Percentiles rank a stretch among this genome's conserved stretches.
These are phyloP conservation scores for Heliothis virescens DNA, from an alignment of 1,140 invertebrate genomes.

Conservation along the genomic window DNA sequence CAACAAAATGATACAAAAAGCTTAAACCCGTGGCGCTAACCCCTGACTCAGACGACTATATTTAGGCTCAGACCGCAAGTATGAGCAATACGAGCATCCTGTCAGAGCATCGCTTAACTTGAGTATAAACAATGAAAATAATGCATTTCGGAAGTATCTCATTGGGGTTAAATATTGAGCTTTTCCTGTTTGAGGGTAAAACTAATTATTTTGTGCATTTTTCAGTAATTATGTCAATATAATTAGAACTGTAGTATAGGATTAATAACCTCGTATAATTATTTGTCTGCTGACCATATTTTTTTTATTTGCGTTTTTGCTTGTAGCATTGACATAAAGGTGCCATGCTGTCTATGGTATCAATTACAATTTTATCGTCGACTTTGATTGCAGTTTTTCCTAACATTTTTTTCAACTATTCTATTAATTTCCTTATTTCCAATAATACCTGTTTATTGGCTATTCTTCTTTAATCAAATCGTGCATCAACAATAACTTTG, in stretches of 20 bases:
- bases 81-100: constrained; percentile 29
- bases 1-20: constrained; percentile 28
- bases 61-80: constrained; percentile 22
- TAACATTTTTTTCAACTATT: too few relatives aligned
- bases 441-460: neutral
- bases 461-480: constrained; percentile 10
- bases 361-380: too few relatives aligned
- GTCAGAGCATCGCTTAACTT: neutral
- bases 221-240: neutral
- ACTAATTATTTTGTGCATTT: neutral
- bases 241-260: too few relatives aligned
- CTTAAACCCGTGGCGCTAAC: constrained; percentile 32
- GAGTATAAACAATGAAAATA: neutral
- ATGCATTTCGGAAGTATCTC: constrained; percentile 5
- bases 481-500: constrained; percentile 17
- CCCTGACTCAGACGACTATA: constrained; percentile 54
- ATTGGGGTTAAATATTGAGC: neutral
- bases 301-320: too few relatives aligned
- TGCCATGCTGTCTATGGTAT: too few relatives aligned
- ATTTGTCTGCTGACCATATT: too few relatives aligned
- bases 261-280: too few relatives aligned
- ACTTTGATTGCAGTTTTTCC: too few relatives aligned
- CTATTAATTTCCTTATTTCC: neutral
- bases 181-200: neutral
- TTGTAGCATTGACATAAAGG: too few relatives aligned